Evolutionary conservation across 2,113 vertebrate species (phyloP), one percentile per base, ranked within the genome.

Genomic region (Caranx melampygus): DNA sequence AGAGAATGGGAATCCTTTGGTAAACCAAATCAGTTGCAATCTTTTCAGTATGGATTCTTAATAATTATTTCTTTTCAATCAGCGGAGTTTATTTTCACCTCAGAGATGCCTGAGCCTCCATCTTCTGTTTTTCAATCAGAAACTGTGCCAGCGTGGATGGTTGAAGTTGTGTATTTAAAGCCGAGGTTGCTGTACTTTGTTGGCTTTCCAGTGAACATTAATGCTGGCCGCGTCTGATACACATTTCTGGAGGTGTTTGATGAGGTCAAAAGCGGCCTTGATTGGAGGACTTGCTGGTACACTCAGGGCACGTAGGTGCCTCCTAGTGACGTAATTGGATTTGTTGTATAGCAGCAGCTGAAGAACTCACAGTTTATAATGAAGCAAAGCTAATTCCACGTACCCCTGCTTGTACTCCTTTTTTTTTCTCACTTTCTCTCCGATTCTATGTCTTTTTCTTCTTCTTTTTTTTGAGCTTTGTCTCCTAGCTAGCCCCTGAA

Each of bases 191-290:
- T 49, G 64, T 14, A 10, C 26, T 26, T 59, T 45, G 8, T 42
- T 42, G 40, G 40, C 11, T 82, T 47, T 47, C 31, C 1, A 66
- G 55, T 75, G 45, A 72, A 73, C 79, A 62, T 77, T 55, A 9
- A 75, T 81, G 60, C 40, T 20, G 5, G 18, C 31, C 34, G 16
- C 51, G 21, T 63, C 16, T 12, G 47, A 58, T 73, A 55, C 47
- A 74, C 59, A 45, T 69, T 77, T 49, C 31, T 83, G 40, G 4
- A 60, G 62, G 71, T 60, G 62, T 84, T 55, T 69, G 60, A 64
- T 58, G 62, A 61, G 65, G 75, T 81, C 72, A 49, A 12, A 54
- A 51, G 57, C 60, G 45, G 68, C 64, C 65, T 21, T 35, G 45
- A 64, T 10, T 9, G n/a, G 45, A 77, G 40, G 67, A 68, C 37